phyloP scores from a whole-genome alignment of 2,888 invertebrate species.

The Pegoplata infirma region DNA sequence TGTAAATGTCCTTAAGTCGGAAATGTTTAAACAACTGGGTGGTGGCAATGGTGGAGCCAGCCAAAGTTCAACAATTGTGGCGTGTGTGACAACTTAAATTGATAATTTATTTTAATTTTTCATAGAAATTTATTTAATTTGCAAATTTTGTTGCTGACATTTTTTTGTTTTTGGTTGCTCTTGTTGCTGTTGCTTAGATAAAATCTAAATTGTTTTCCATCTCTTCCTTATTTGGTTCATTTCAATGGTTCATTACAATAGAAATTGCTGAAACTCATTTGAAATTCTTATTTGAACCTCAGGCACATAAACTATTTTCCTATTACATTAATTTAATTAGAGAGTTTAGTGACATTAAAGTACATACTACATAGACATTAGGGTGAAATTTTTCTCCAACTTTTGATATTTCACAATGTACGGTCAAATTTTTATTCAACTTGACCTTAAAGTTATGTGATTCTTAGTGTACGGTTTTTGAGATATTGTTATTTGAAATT shows the following conservation, averaged over 20 bases:
- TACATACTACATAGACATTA: too few species aligned
- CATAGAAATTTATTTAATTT: slow-evolving; percentile 2
- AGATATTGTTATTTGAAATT: too few species aligned
- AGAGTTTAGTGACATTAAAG: not conserved
- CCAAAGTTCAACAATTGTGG: slow-evolving; percentile 8
- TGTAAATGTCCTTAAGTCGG: not conserved
- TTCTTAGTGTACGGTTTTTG: too few species aligned
- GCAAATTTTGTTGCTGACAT: slow-evolving; percentile 4
- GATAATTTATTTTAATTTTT: slow-evolving; percentile 11
- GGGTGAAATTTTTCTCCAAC: too few species aligned
- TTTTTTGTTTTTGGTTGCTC: too few species aligned
- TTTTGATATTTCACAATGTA: too few species aligned
- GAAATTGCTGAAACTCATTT: not conserved
- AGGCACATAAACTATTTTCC: not conserved
- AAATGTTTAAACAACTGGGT: not conserved
- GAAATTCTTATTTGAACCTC: not conserved
- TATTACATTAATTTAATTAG: not conserved
- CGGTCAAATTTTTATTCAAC: too few species aligned
- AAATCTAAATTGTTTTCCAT: not conserved
- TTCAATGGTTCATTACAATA: not conserved
- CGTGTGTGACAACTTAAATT: slow-evolving; percentile 17
- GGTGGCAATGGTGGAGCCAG: not conserved
- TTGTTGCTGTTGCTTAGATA: not conserved
- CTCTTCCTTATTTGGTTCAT: not conserved
- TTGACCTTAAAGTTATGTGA: too few species aligned